Evolutionary conservation across 1,140 invertebrate genomes (phyloP), one percentile per base, ranked within the genome.

Genomic region (Dufourea novaeangliae): DNA sequence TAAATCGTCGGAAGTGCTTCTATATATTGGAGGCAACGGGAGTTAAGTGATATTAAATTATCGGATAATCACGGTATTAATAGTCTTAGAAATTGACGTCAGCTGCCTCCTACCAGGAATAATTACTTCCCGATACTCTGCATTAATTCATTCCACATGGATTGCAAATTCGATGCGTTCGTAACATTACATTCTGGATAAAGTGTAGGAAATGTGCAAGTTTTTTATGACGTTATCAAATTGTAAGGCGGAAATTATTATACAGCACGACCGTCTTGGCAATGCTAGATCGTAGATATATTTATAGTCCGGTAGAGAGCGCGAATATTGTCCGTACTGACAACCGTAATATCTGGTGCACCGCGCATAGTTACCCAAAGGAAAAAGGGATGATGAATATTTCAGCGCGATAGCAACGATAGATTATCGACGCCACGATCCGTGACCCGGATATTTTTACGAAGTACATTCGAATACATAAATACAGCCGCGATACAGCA

Each of bases 371-470:
- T 39, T 74, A 10, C 25, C 27, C 39, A 6, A 44, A 67, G 72
- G 59, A 59, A 76, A 69, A 69, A 27, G n/a, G 29, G 32, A 76
- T 50, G 64, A 69, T 69, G 73, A 76, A 76, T 59, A 69, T 76
- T 69, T 69, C n/a, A 69, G 73, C 39, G 39, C 41, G 73, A 69
- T 34, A 46, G 56, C 54, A 59, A 75, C 54, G 39, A 69, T 69
- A 69, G 64, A 69, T 76, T 69, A 76, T 69, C 64, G 61, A 27
- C 64, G 8, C 52, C 64, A 25, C 50, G 59, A 61, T 59, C 29
- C 64, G 54, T 69, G 52, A 68, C 39, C 52, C 12, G 64, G 52
- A 46, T 59, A 69, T 59, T 29, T 56, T 69, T 59, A 14, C 22
- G 32, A 44, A 17, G 14, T 20, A 14, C 52, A 39, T 57, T 76